Conservation (phyloP, 2,888 invertebrate genomes). For the Callinectes sapidus region DNA sequence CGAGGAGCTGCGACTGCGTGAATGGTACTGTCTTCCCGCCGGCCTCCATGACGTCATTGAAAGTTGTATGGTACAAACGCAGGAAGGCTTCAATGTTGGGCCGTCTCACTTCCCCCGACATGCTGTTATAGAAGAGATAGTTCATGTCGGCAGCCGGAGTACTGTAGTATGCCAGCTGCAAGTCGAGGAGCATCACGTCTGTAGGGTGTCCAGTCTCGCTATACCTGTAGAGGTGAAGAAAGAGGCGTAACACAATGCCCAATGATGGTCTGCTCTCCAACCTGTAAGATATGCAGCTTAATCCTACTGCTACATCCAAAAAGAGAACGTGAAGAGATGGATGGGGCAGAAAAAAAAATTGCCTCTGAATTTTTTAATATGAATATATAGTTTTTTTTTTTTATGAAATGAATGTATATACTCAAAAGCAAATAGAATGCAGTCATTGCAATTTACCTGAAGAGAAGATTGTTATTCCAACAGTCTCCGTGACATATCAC, state of each 20-base stretch:
- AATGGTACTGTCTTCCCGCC: not conserved
- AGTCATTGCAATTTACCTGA: slow-evolving; percentile 49
- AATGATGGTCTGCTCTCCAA: not conserved
- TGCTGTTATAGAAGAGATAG: slow-evolving; percentile 33
- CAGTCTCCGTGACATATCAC: slow-evolving; percentile 67
- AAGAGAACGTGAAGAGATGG: not conserved
- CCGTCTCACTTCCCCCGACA: slow-evolving; percentile 34
- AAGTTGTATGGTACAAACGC: slow-evolving; percentile 9
- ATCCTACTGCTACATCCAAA: not conserved
- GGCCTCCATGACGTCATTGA: not conserved
- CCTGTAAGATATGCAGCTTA: not conserved
- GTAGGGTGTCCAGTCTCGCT: not conserved
- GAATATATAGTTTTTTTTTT: too few relatives aligned
- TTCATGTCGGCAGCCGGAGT: slow-evolving; percentile 19
- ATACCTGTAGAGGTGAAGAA: slow-evolving; percentile 16
- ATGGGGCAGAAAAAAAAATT: not conserved
- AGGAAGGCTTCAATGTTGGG: slow-evolving; percentile 17
- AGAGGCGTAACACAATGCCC: not conserved
- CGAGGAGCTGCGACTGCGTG: not conserved
- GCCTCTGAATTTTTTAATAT: not conserved
- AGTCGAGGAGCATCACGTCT: slow-evolving; percentile 40
- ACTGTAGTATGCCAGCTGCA: not conserved
- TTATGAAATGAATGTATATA: not conserved
- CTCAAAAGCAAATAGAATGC: not conserved
- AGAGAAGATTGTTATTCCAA: slow-evolving; percentile 65